Conservation (phyloP, 2,888 invertebrate genomes). For the Phragmatobia fuliginosa region DNA sequence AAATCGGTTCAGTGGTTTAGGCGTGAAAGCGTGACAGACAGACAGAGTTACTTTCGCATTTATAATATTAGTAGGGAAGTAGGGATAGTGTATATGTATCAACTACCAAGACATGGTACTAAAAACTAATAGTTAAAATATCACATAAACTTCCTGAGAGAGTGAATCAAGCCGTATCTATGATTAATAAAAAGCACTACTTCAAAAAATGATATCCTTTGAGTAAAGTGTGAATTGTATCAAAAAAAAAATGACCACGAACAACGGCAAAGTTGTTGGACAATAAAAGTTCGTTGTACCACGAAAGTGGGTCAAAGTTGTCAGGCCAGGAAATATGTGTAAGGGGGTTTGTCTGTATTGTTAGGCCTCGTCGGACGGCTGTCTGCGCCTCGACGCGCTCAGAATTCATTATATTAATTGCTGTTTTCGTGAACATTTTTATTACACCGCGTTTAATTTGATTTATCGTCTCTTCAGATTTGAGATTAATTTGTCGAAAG, state of each 20-base stretch:
- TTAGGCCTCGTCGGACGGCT: constrained; percentile 18
- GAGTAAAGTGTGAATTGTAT: neutral
- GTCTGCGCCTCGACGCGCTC: constrained; percentile 49
- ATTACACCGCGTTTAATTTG: constrained; percentile 47
- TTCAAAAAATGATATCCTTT: neutral
- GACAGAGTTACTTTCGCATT: too few relatives aligned
- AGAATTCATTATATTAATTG: constrained; percentile 57
- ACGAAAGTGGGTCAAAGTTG: constrained; percentile 74
- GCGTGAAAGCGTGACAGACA: too few relatives aligned
- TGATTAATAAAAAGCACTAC: neutral
- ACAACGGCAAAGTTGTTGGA: constrained; percentile 19
- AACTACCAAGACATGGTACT: too few relatives aligned
- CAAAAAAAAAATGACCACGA: constrained; percentile 4
- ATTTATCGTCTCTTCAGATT: constrained; percentile 46
- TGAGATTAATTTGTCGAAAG: constrained; percentile 40
- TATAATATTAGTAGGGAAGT: too few relatives aligned
- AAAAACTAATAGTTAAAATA: neutral
- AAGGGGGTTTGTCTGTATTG: constrained; percentile 60
- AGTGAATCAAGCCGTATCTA: neutral
- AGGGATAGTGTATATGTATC: too few relatives aligned
- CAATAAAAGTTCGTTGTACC: constrained; percentile 72
- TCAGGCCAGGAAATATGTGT: constrained; percentile 67
- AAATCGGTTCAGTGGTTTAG: too few relatives aligned
- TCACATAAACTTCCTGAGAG: neutral
- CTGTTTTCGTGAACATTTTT: constrained; percentile 49